phyloP scores from a whole-genome alignment of 1,140 invertebrate species.

The Zaprionus capensis region DNA sequence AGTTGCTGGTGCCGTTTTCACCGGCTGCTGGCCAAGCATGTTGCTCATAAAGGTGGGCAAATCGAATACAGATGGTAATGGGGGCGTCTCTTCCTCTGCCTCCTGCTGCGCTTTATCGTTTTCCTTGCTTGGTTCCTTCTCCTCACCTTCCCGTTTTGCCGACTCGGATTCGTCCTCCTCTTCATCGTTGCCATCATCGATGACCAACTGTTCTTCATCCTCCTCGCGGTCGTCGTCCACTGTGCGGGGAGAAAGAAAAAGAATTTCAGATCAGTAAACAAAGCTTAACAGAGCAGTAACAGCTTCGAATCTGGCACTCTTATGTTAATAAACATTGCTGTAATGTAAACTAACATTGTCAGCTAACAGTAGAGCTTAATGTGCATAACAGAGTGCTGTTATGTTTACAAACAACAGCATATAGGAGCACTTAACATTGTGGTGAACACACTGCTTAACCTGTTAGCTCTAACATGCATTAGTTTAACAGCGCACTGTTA shows the following conservation, averaged over 20 bases:
- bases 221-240: conserved; percentile 77
- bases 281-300: not conserved
- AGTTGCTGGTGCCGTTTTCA: not conserved
- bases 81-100: conserved; percentile 31
- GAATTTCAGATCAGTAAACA: not conserved
- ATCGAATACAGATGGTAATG: conserved; percentile 67
- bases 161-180: conserved; percentile 49
- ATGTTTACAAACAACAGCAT: too few species aligned
- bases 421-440: too few species aligned
- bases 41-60: conserved; percentile 72
- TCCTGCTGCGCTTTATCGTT: conserved; percentile 12
- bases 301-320: not conserved
- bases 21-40: conserved; percentile 42
- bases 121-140: not conserved
- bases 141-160: conserved; percentile 38
- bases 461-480: too few species aligned
- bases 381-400: too few species aligned
- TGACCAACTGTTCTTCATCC: conserved; percentile 76
- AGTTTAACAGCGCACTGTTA: too few species aligned
- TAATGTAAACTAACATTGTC: too few species aligned
- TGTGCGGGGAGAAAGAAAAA: conserved; percentile 24
- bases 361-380: too few species aligned
- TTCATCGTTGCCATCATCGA: conserved; percentile 73
- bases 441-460: too few species aligned
- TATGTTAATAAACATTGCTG: not conserved